Percentiles rank a stretch among this genome's conserved stretches.
Evolutionary conservation across 2,797 vertebrate species (phyloP).

Genomic region (Kryptopterus vitreolus): DNA sequence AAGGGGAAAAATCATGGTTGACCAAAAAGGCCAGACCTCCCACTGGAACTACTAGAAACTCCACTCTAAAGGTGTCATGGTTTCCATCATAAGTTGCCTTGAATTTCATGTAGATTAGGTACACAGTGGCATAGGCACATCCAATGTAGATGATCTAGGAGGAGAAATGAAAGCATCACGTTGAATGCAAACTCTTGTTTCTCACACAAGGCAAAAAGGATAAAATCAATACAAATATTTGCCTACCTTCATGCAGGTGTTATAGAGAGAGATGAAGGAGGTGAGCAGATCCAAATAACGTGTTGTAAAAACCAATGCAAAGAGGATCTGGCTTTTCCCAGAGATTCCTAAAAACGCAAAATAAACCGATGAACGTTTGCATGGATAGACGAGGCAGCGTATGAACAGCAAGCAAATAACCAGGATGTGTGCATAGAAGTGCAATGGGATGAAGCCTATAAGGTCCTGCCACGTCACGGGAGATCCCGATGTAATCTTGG

Average conservation of each 20-base stretch:
- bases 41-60: slow-evolving; percentile 95
- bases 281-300: slow-evolving; percentile 97
- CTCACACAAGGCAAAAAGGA: too few relatives aligned
- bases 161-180: background rate
- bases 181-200: background rate
- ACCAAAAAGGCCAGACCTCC: slow-evolving; percentile 92
- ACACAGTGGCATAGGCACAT: slow-evolving; percentile 90
- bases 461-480: slow-evolving; percentile 50
- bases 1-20: slow-evolving; percentile 92
- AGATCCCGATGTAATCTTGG: background rate
- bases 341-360: slow-evolving; percentile 80
- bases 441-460: background rate
- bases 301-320: slow-evolving; percentile 95
- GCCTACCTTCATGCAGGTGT: slow-evolving; percentile 95
- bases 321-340: slow-evolving; percentile 98
- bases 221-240: too few relatives aligned
- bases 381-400: background rate
- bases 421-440: background rate
- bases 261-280: slow-evolving; percentile 97
- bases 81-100: slow-evolving; percentile 98
- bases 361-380: background rate
- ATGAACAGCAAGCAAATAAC: background rate
- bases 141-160: slow-evolving; percentile 92
- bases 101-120: slow-evolving; percentile 95
- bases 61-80: slow-evolving; percentile 94